These are phyloP conservation scores for Erebia palarica DNA, from an alignment of 2,888 invertebrate species.

Conservation along the genomic window DNA sequence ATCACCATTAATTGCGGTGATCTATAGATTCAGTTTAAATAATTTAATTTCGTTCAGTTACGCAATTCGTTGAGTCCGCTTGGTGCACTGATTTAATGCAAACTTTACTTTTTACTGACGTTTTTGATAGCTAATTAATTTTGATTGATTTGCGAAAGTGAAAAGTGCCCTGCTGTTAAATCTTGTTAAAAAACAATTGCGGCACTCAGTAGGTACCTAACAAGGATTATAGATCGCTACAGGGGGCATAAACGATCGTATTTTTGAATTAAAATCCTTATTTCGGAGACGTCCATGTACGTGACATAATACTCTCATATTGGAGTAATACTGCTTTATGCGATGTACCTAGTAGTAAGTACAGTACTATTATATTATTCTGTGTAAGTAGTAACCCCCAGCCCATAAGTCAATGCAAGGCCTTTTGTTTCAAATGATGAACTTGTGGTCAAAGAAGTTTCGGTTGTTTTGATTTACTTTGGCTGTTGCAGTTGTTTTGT, in stretches of 20 bases:
- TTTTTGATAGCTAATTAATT: constrained; percentile 10
- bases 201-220: background rate
- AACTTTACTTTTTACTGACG: constrained; percentile 9
- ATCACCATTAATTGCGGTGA: background rate
- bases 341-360: too few relatives aligned
- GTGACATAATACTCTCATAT: too few relatives aligned
- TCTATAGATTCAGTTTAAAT: background rate
- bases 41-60: constrained; percentile 11
- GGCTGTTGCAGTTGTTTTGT: background rate
- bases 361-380: too few relatives aligned
- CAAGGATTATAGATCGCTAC: too few relatives aligned
- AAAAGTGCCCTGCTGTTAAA: background rate
- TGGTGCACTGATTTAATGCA: background rate
- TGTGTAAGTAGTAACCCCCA: background rate
- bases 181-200: background rate
- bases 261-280: too few relatives aligned
- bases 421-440: background rate
- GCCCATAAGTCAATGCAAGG: background rate
- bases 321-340: too few relatives aligned
- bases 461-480: background rate
- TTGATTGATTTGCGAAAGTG: constrained; percentile 4
- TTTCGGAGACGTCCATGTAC: too few relatives aligned
- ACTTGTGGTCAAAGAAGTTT: background rate
- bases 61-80: constrained; percentile 2
- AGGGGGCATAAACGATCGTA: too few relatives aligned